Conservation (phyloP, 2,797 vertebrate species). For the Potorous gilbertii region DNA sequence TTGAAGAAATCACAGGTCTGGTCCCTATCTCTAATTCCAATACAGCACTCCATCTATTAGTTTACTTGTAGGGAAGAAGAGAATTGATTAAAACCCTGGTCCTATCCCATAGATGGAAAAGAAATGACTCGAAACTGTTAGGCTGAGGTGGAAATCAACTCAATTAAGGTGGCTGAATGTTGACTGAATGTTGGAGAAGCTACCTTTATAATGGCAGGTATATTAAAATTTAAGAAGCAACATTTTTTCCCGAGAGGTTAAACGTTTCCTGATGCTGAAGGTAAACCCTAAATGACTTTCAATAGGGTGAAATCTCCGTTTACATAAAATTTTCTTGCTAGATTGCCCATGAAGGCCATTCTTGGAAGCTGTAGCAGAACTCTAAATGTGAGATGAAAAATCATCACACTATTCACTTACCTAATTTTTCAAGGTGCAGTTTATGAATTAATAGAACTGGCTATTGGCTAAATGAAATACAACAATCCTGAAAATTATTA, state of each 20-base stretch:
- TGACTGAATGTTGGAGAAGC: neutral
- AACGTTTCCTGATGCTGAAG: constrained; percentile 28
- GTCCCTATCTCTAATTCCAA: neutral
- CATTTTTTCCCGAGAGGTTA: neutral
- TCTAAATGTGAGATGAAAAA: constrained; percentile 45
- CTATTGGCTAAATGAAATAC: neutral
- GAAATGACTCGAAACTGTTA: neutral
- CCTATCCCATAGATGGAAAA: neutral
- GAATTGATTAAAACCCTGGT: neutral
- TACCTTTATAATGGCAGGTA: neutral
- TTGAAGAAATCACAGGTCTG: neutral
- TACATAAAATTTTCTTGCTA: constrained; percentile 27
- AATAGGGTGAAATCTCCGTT: neutral
- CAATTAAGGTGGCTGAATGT: neutral
- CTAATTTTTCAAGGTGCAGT: neutral
- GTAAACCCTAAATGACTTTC: constrained; percentile 12
- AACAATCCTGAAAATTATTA: constrained; percentile 11
- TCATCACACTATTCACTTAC: neutral
- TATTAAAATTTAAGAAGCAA: neutral
- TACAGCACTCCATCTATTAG: neutral
- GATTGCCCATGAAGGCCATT: neutral
- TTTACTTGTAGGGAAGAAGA: neutral
- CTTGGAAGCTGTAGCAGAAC: constrained; percentile 4
- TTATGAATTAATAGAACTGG: neutral
- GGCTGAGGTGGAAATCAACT: constrained; percentile 30